phyloP scores from a whole-genome alignment of 64 coral and sea anemone species.

The Porites australiensis region DNA sequence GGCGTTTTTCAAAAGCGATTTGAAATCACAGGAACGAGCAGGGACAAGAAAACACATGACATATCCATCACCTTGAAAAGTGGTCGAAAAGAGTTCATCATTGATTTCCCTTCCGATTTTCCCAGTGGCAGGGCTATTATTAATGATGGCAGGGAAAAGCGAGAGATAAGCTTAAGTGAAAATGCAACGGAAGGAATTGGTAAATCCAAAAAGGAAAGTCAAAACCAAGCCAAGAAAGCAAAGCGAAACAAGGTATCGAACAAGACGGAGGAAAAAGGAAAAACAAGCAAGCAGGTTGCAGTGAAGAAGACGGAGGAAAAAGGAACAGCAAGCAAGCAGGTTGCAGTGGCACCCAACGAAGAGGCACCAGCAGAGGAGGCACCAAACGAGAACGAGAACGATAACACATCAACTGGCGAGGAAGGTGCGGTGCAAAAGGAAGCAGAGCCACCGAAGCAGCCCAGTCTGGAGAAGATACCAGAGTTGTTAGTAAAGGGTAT shows the following conservation, averaged over 20 bases:
- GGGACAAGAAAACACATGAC: constrained; percentile 4
- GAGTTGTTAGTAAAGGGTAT: background rate
- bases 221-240: background rate
- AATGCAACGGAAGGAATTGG: background rate
- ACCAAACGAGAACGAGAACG: background rate
- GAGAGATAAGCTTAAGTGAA: background rate
- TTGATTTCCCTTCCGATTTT: constrained; percentile 8
- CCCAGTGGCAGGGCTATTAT: background rate
- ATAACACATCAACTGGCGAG: background rate
- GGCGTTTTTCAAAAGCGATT: background rate
- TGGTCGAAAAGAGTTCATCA: background rate
- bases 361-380: background rate
- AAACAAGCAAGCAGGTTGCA: background rate
- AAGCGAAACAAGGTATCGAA: background rate
- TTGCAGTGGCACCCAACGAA: background rate
- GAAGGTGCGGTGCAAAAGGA: background rate
- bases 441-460: background rate
- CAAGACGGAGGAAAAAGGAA: background rate
- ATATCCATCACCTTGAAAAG: background rate
- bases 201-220: background rate
- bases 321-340: background rate
- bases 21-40: constrained; percentile 19
- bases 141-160: background rate
- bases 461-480: background rate
- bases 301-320: background rate